Evolutionary conservation across 2,113 vertebrate species (phyloP), one percentile per base, ranked within the genome.

Genomic region (Apeltes quadracus): DNA sequence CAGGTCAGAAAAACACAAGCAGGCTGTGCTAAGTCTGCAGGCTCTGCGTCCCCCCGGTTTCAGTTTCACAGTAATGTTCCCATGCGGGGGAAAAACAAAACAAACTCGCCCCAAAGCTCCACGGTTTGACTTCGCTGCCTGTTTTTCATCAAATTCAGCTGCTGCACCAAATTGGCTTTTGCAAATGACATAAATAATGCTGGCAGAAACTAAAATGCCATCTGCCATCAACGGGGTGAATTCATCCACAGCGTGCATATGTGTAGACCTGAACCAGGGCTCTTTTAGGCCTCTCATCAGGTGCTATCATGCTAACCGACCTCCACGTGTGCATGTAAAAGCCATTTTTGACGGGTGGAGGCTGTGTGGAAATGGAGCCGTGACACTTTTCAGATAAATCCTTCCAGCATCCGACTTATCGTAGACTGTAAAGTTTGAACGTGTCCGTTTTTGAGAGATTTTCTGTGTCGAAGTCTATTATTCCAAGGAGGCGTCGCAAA

Each of bases 1-100:
- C 61, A 53, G 61, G 55, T 86, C 71, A 79, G 80, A 55, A 77
- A 84, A 64, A 61, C 57, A 34, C 2, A 1, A 13, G 72, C 69
- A 61, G 57, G 41, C 44, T 14, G 38, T 70, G 64, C 41, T 43
- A 39, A 43, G 46, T 81, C 78, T 77, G 69, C 69, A 75, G 25
- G 23, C n/a, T 72, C n/a, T 15, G 48, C 7, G 12, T 62, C 75
- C 53, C 46, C 43, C 67, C 34, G 29, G 41, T 67, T 69, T 36
- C 55, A 74, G 25, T 68, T 69, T 69, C 32, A 65, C 61, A 74
- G 69, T 23, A 61, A 54, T 68, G 76, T 72, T 74, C 65, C 48
- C n/a, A 10, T 3, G 32, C 65, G 20, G 41, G 59, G 50, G 16
- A 48, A 76, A 76, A 61, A 9, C 38, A 61, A 78, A 81, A 81